Evolutionary conservation across 2,888 invertebrate species (phyloP).

Genomic region (Apodemia mormo): DNA sequence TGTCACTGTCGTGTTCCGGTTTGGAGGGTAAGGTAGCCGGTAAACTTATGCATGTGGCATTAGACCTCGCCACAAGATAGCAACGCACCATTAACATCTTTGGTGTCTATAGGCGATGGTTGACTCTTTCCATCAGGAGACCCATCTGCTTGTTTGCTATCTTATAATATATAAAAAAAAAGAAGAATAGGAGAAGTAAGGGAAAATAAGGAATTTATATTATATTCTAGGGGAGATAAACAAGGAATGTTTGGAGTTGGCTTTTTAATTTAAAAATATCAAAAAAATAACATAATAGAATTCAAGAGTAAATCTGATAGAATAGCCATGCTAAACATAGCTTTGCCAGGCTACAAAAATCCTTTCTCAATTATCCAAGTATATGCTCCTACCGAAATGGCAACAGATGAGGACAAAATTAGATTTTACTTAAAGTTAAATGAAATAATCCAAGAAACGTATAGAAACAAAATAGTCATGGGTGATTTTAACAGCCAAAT

Average conservation of each 20-base stretch:
- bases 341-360: constrained; percentile 20
- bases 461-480: too few species aligned
- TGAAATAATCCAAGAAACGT: not conserved
- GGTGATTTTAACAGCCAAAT: too few species aligned
- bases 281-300: constrained; percentile 29
- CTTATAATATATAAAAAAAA: too few species aligned
- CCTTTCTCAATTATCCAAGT: constrained; percentile 28
- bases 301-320: constrained; percentile 33
- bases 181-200: constrained; percentile 21
- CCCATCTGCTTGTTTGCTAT: too few species aligned
- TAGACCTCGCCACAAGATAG: too few species aligned
- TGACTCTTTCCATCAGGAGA: too few species aligned
- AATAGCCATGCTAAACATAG: constrained; percentile 32
- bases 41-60: too few species aligned
- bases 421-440: constrained; percentile 25
- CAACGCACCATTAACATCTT: too few species aligned
- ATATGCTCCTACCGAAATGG: constrained; percentile 31
- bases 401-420: constrained; percentile 23
- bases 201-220: too few species aligned
- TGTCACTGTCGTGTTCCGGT: too few species aligned
- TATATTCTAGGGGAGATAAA: constrained; percentile 26
- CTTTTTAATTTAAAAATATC: constrained; percentile 33
- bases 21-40: too few species aligned
- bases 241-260: constrained; percentile 32
- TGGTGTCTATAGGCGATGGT: too few species aligned